Evolutionary conservation across 2,797 vertebrate species (phyloP).

Genomic region (Bradypodion pumilum): DNA sequence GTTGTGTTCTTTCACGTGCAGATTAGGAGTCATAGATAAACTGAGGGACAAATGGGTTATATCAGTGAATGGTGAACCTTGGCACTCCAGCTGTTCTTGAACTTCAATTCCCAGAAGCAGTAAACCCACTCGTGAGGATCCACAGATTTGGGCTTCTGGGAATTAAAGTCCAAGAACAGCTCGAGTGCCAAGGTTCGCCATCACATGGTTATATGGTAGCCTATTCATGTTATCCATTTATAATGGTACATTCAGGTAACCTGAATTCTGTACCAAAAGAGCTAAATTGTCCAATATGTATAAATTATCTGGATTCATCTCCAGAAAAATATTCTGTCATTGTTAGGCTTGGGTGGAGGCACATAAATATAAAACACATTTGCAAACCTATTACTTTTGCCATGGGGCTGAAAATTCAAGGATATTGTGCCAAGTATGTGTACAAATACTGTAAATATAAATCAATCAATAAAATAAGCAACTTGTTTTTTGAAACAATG

Average conservation of each 20-base stretch:
- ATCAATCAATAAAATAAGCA: background rate
- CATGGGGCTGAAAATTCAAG: background rate
- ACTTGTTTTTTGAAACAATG: background rate
- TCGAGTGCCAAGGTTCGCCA: too few species aligned
- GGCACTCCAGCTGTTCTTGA: too few species aligned
- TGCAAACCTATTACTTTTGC: background rate
- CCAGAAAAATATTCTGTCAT: background rate
- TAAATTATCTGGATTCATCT: background rate
- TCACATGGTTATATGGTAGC: background rate
- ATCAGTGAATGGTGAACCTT: too few species aligned
- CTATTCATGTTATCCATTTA: background rate
- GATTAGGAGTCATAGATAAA: background rate
- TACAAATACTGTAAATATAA: background rate
- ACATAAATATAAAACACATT: background rate
- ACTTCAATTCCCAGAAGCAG: too few species aligned
- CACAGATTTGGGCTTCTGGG: too few species aligned
- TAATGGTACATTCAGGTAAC: background rate
- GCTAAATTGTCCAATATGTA: background rate
- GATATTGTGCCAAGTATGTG: background rate
- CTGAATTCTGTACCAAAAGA: background rate
- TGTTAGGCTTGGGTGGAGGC: background rate
- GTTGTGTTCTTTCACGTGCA: accelerated
- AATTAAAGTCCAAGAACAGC: too few species aligned
- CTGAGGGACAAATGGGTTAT: background rate
- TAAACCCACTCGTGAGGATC: too few species aligned